A percentile compares a stretch with the other conserved stretches of the same genome.
Evolutionary conservation across 2,113 vertebrate species (phyloP).

Genomic region (Oreochromis tanganicae): DNA sequence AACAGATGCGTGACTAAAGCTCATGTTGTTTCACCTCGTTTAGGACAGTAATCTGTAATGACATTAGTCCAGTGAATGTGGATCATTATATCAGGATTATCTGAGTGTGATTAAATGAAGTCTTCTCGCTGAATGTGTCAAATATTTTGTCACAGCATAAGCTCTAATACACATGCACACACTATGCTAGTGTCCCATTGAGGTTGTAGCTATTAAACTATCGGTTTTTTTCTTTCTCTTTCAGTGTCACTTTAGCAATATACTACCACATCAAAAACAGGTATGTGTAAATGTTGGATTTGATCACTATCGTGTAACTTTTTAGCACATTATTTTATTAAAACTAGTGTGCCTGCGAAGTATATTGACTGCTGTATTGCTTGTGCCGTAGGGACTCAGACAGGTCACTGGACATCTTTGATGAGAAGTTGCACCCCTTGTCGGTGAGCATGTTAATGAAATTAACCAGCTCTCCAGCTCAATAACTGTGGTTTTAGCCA

Average conservation of each 20-base stretch:
- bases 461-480: neutral
- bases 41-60: neutral
- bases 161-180: conserved; percentile 30
- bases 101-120: neutral
- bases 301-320: neutral
- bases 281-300: conserved; percentile 62
- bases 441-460: conserved; percentile 74
- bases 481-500: neutral
- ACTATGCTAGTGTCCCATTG: neutral
- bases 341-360: neutral
- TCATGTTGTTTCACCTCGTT: neutral
- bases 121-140: neutral
- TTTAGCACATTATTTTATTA: neutral
- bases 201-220: neutral
- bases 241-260: conserved; percentile 94
- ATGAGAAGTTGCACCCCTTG: conserved; percentile 98
- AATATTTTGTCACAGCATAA: neutral
- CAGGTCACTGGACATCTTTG: conserved; percentile 96
- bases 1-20: neutral
- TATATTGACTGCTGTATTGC: neutral
- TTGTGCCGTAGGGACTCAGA: conserved; percentile 81
- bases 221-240: conserved; percentile 17
- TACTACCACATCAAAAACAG: conserved; percentile 99
- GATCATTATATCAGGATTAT: conserved; percentile 8
- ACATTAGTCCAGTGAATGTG: neutral